Conservation (phyloP, 2,113 vertebrate genomes). For the Chloropsis cyanopogon region DNA sequence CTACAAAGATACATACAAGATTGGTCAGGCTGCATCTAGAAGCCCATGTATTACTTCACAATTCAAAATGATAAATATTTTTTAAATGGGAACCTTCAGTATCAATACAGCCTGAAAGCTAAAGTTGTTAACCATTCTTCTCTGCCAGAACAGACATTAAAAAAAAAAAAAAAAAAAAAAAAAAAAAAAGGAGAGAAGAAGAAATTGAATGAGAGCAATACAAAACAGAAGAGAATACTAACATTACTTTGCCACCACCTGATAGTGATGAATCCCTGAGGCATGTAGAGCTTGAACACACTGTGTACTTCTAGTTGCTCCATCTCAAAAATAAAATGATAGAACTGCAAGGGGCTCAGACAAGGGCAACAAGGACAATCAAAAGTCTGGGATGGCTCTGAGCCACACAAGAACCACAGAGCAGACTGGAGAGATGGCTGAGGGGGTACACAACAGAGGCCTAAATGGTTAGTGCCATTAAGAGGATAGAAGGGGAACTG, state of each 20-base stretch:
- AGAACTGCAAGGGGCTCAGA: background rate
- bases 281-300: background rate
- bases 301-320: background rate
- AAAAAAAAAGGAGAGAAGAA: background rate
- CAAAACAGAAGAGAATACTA: conserved; percentile 1
- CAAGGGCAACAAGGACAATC: background rate
- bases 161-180: too few species aligned
- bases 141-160: background rate
- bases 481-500: background rate
- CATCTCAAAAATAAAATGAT: conserved; percentile 9
- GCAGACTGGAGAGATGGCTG: background rate
- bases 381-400: background rate
- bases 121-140: background rate
- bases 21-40: background rate
- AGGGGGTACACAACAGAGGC: rapidly evolving
- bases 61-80: background rate
- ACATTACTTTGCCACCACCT: background rate
- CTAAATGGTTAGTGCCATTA: background rate
- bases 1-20: background rate
- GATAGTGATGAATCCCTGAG: conserved; percentile 17
- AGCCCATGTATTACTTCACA: background rate
- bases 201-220: background rate
- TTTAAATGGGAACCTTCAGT: background rate
- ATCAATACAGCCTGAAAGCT: background rate
- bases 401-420: background rate